Evolutionary conservation across 37 sponge, comb jelly and placozoan species (phyloP), one percentile per base, ranked within the genome.

Genomic region (Oscarella lobularis): DNA sequence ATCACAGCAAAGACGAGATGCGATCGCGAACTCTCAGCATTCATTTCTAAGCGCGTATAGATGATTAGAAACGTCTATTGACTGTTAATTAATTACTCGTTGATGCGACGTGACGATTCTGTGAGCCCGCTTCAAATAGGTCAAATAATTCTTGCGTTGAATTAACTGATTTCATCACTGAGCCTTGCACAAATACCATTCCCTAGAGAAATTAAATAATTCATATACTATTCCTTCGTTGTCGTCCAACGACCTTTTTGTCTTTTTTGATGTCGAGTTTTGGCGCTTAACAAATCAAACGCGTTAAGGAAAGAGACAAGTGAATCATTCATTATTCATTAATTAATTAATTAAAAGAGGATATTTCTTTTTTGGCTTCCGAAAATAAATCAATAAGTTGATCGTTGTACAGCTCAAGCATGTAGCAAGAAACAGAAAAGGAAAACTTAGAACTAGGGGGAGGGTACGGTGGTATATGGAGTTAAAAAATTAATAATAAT

Each of bases 401-500:
- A 38, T 83, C 84, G 67, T 83, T 83, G 75, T 83, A 83, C 39
- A 83, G 54, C 54, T 83, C 84, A 75, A 83, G 41, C 84, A 83
- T 83, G 75, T 83, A 83, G 3, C 40, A 38, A 3, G 74, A 80
- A n/a, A 83, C 74, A 33, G 35, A 40, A 48, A 74, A 80, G n/a
- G 75, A 66, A 35, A 79, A 83, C 55, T 83, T 83, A 27, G 60
- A 9, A 27, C 60, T 48, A 48, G 20, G 20, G 9, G n/a, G n/a
- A n/a, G n/a, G n/a, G n/a, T n/a, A n/a, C n/a, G n/a, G n/a, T n/a
- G n/a, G n/a, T n/a, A n/a, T n/a, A n/a, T n/a, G n/a, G n/a, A n/a
- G n/a, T n/a, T n/a, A n/a, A n/a, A n/a, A n/a, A n/a, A n/a, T n/a
- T n/a, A n/a, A n/a, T n/a, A n/a, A n/a, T n/a, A n/a, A n/a, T n/a